phyloP scores from a whole-genome alignment of 2,113 vertebrate genomes.

The Rhea pennata region DNA sequence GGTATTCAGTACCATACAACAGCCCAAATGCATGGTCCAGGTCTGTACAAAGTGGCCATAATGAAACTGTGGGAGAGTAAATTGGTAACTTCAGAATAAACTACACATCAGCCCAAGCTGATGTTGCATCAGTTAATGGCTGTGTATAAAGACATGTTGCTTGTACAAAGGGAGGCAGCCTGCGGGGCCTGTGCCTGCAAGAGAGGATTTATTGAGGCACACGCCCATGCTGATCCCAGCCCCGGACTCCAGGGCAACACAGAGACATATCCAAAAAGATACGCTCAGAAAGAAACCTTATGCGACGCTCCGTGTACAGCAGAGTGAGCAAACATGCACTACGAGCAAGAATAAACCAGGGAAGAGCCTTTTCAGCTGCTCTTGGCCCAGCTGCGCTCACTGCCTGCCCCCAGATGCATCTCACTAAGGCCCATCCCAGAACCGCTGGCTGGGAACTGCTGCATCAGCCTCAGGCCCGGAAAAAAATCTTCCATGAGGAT shows the following conservation, averaged over 20 bases:
- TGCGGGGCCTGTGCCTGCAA: not conserved
- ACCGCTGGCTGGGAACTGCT: not conserved
- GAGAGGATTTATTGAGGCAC: not conserved
- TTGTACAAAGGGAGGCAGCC: slow-evolving; percentile 1
- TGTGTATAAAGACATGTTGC: not conserved
- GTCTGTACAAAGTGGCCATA: slow-evolving; percentile 15
- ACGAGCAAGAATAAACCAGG: not conserved
- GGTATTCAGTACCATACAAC: not conserved
- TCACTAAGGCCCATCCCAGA: slow-evolving; percentile 50
- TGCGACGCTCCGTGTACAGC: accelerated
- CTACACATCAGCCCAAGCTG: not conserved
- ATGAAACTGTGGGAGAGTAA: not conserved
- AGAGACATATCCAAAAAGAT: not conserved
- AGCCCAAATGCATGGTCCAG: not conserved
- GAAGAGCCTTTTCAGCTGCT: not conserved
- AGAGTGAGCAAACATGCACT: not conserved
- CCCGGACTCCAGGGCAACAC: not conserved
- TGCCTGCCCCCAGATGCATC: not conserved
- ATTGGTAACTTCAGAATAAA: not conserved
- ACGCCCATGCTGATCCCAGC: accelerated
- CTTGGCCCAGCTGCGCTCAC: not conserved
- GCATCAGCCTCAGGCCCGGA: not conserved
- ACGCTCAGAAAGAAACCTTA: not conserved
- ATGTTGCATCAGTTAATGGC: not conserved
- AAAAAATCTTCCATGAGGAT: not conserved